phyloP scores from a whole-genome alignment of 2,888 invertebrate genomes.

The Microdon myrmicae region DNA sequence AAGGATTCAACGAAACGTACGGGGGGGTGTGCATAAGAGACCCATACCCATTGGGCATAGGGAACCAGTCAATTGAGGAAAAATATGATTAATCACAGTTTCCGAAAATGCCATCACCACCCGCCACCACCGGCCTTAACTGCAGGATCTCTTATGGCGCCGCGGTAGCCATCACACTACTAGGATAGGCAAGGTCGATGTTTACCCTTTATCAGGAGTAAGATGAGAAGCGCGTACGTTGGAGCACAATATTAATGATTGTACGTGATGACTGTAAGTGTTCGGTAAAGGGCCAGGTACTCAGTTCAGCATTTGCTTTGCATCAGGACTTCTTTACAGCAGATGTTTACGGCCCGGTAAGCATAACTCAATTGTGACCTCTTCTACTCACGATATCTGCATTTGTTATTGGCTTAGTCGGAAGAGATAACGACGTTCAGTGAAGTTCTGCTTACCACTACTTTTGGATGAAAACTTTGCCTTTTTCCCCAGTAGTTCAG shows the following conservation, averaged over 20 bases:
- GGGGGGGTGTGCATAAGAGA: slow-evolving; percentile 8
- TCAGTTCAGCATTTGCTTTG: slow-evolving; percentile 36
- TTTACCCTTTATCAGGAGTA: neutral
- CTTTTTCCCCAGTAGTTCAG: slow-evolving; percentile 21
- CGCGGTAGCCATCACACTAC: slow-evolving; percentile 11
- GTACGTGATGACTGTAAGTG: slow-evolving; percentile 39
- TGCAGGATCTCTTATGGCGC: too few species aligned
- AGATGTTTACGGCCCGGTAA: slow-evolving; percentile 22
- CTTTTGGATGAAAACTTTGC: slow-evolving; percentile 9
- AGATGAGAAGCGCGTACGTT: slow-evolving; percentile 17
- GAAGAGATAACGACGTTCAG: slow-evolving; percentile 31
- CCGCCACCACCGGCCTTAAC: slow-evolving; percentile 32
- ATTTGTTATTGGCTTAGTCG: slow-evolving; percentile 16
- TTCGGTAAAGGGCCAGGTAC: slow-evolving; percentile 5
- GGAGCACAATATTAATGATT: slow-evolving; percentile 48
- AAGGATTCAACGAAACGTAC: neutral
- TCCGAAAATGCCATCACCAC: slow-evolving; percentile 48
- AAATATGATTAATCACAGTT: slow-evolving; percentile 63
- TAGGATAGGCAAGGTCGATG: slow-evolving; percentile 5
- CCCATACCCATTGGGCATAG: slow-evolving; percentile 14
- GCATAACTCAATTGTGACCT: slow-evolving; percentile 8
- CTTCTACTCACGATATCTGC: slow-evolving; percentile 39
- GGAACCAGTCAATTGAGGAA: slow-evolving; percentile 63
- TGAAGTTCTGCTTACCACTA: slow-evolving; percentile 27
- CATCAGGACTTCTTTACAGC: slow-evolving; percentile 28